Conservation (phyloP, 64 coral and sea anemone genomes). For the Catalaphyllia jardinei region DNA sequence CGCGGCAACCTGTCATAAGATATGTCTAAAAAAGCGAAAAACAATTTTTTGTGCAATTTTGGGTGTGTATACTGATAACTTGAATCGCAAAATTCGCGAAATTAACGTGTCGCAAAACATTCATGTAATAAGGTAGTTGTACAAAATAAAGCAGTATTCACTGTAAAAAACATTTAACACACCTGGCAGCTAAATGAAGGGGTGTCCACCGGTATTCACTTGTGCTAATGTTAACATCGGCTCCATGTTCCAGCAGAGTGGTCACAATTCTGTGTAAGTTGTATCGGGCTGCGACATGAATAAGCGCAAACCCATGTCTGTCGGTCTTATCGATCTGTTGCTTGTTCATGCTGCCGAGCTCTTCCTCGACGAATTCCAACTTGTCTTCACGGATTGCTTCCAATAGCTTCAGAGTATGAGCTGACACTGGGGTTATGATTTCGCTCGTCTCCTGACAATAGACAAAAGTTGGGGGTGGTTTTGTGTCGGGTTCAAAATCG, state of each 20-base stretch:
- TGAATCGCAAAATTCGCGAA: no score
- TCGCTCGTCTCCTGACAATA: neutral
- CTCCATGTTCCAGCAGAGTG: conserved; percentile 26
- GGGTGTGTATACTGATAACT: no score
- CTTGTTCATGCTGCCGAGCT: neutral
- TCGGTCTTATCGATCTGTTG: conserved; percentile 21
- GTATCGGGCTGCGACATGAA: conserved; percentile 58
- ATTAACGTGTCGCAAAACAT: no score
- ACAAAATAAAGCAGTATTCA: no score
- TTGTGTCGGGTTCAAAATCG: neutral
- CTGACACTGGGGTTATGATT: neutral
- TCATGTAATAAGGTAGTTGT: no score
- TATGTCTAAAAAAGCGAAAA: no score
- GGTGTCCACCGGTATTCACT: conserved; percentile 37
- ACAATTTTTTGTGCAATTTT: no score
- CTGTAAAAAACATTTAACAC: neutral
- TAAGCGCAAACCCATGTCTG: conserved; percentile 26
- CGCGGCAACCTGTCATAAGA: no score
- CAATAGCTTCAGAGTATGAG: conserved; percentile 14
- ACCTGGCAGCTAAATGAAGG: conserved; percentile 58
- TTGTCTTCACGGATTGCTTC: conserved; percentile 56
- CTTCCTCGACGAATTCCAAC: conserved; percentile 34
- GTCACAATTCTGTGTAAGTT: conserved; percentile 33
- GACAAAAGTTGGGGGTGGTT: neutral
- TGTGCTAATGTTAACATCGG: conserved; percentile 36